These are phyloP conservation scores for Limanda limanda DNA, from an alignment of 2,113 vertebrate species.

Conservation along the genomic window DNA sequence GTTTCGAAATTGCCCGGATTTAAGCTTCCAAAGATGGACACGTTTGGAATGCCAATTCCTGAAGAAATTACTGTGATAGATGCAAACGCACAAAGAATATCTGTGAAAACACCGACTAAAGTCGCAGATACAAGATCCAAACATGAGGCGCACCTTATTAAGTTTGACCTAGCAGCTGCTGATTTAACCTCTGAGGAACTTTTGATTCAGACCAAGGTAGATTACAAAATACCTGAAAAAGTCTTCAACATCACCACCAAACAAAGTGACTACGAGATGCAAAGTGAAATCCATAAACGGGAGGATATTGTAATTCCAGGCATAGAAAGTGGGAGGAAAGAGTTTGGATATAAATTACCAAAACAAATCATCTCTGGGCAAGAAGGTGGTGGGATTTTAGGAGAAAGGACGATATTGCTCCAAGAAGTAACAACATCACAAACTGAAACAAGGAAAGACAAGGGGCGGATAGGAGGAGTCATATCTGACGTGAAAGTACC, in stretches of 20 bases:
- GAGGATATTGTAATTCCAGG: conserved; percentile 54
- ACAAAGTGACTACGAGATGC: conserved; percentile 10
- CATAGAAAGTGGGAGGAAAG: conserved; percentile 30
- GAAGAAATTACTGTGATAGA: conserved; percentile 82
- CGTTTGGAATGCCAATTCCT: conserved; percentile 74
- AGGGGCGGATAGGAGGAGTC: conserved; percentile 13
- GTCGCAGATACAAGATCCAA: conserved; percentile 61
- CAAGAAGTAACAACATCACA: conserved; percentile 24
- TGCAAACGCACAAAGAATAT: conserved; percentile 78
- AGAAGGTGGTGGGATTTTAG: conserved; percentile 26
- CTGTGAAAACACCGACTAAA: conserved; percentile 77
- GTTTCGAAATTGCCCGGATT: conserved; percentile 82
- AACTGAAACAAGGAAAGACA: conserved; percentile 17
- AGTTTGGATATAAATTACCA: conserved; percentile 47
- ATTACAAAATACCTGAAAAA: conserved; percentile 37
- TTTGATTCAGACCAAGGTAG: conserved; percentile 50
- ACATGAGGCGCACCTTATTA: conserved; percentile 46
- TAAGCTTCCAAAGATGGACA: conserved; percentile 80
- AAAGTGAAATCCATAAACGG: conserved; percentile 34
- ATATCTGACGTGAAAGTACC: conserved; percentile 40
- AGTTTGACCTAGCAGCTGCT: conserved; percentile 39
- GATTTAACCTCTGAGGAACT: conserved; percentile 53
- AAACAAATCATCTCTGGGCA: conserved; percentile 49
- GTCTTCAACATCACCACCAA: conserved; percentile 37
- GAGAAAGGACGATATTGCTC: conserved; percentile 34